Conservation (phyloP, 1,140 invertebrate genomes). For the Ruditapes philippinarum region DNA sequence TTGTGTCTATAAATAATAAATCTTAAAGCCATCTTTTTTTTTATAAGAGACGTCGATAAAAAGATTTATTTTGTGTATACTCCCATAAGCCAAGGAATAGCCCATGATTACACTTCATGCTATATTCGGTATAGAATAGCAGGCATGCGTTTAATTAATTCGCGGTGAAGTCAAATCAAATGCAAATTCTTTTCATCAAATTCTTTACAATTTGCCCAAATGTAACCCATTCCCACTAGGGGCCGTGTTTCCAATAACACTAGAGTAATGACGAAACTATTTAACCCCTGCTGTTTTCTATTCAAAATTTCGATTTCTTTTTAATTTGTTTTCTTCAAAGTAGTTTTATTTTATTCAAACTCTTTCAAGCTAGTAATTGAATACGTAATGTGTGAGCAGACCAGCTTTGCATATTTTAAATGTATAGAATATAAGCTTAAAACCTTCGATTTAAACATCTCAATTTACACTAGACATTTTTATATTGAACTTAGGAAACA, state of each 20-base stretch:
- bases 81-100: constrained; percentile 4
- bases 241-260: constrained; percentile 34
- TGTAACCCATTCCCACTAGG: constrained; percentile 32
- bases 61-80: background rate
- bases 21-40: too few relatives aligned
- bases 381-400: constrained; percentile 21
- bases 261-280: constrained; percentile 28
- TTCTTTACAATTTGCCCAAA: constrained; percentile 32
- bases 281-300: constrained; percentile 43
- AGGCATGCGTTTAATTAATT: constrained; percentile 48
- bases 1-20: too few relatives aligned
- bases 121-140: background rate
- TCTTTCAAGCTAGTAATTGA: constrained; percentile 35
- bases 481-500: too few relatives aligned
- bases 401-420: background rate
- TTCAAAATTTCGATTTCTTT: constrained; percentile 42
- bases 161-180: constrained; percentile 45
- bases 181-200: constrained; percentile 41
- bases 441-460: too few relatives aligned
- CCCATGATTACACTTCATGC: constrained; percentile 5
- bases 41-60: too few relatives aligned
- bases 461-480: too few relatives aligned
- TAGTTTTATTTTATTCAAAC: constrained; percentile 32
- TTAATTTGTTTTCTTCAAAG: constrained; percentile 49
- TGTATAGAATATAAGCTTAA: background rate